A percentile compares a stretch with the other conserved stretches of the same genome.
These are phyloP conservation scores for Melolontha melolontha DNA, from an alignment of 2,888 invertebrate genomes.

Conservation along the genomic window DNA sequence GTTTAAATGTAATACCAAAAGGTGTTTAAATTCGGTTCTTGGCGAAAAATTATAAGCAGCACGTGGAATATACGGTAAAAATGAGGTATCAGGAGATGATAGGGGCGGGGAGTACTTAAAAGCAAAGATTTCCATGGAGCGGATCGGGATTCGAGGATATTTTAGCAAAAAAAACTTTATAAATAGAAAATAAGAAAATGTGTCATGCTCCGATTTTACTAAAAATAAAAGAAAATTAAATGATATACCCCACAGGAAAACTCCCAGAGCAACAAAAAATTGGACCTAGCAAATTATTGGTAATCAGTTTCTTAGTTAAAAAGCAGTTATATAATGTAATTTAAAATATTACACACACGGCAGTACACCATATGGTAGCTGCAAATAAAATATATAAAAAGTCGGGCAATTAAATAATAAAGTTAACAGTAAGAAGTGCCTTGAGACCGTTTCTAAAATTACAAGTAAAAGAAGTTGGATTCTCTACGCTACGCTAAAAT, in stretches of 20 bases:
- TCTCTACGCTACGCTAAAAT: slow-evolving; percentile 47
- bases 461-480: slow-evolving; percentile 36
- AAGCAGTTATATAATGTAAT: slow-evolving; percentile 55
- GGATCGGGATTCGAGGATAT: slow-evolving; percentile 36
- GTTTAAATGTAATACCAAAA: slow-evolving; percentile 55
- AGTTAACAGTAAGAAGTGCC: slow-evolving; percentile 31
- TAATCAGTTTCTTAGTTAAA: slow-evolving; percentile 53
- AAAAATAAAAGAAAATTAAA: not conserved
- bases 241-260: slow-evolving; percentile 5
- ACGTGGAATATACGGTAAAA: slow-evolving; percentile 30
- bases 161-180: slow-evolving; percentile 2
- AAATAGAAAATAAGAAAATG: slow-evolving; percentile 32
- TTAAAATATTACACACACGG: slow-evolving; percentile 64
- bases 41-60: slow-evolving; percentile 43
- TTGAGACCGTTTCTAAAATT: slow-evolving; percentile 35
- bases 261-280: slow-evolving; percentile 43
- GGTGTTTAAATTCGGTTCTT: slow-evolving; percentile 51
- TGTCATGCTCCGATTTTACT: slow-evolving; percentile 10
- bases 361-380: slow-evolving; percentile 57
- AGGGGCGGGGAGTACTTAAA: slow-evolving; percentile 23
- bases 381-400: slow-evolving; percentile 45
- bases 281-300: slow-evolving; percentile 49
- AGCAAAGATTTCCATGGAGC: slow-evolving; percentile 28
- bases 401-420: slow-evolving; percentile 43
- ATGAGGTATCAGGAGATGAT: slow-evolving; percentile 15